These are phyloP conservation scores for Chrysochloris asiatica DNA, from an alignment of 2,113 vertebrate genomes.

Conservation along the genomic window DNA sequence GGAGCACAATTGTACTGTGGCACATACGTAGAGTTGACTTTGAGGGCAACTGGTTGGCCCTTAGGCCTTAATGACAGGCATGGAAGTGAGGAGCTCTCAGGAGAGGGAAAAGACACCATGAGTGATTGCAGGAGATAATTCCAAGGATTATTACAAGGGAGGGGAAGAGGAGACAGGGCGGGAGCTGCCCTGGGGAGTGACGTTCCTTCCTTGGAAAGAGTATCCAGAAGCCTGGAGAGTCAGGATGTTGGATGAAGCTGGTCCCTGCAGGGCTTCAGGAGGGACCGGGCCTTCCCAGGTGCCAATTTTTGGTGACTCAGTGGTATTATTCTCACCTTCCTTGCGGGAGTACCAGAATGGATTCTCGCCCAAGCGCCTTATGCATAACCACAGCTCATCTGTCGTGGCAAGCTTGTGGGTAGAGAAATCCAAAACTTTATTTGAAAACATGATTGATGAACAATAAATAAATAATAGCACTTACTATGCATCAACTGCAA, in stretches of 20 bases:
- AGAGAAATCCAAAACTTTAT: not conserved
- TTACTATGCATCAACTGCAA: not conserved
- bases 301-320: not conserved
- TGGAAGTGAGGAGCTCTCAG: not conserved
- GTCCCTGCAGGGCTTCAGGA: too few species aligned
- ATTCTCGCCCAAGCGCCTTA: not conserved
- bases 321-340: not conserved
- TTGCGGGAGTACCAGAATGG: too few species aligned
- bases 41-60: not conserved
- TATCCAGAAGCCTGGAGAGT: too few species aligned
- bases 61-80: not conserved
- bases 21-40: not conserved
- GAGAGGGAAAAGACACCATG: too few species aligned
- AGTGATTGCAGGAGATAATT: too few species aligned
- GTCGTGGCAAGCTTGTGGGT: not conserved
- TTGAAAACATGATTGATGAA: not conserved
- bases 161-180: not conserved
- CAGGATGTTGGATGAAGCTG: too few species aligned
- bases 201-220: too few species aligned
- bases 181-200: not conserved
- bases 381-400: not conserved
- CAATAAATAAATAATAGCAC: not conserved
- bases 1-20: not conserved
- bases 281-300: too few species aligned
- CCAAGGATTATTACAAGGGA: too few species aligned